Evolutionary conservation across 2,113 vertebrate genomes (phyloP).

Genomic region (Thomomys bottae): DNA sequence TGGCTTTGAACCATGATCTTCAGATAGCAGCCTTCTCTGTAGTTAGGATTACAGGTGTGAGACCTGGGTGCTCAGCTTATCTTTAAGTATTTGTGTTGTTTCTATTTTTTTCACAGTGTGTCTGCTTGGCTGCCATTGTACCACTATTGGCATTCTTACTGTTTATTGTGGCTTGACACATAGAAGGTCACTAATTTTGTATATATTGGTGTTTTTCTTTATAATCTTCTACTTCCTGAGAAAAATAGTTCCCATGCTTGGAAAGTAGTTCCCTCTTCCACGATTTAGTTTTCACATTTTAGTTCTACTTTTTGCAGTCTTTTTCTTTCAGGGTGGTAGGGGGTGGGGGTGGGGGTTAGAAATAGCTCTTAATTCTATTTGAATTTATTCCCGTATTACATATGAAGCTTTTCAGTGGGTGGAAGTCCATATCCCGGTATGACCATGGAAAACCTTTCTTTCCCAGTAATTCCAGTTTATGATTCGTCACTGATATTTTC

Average conservation of each 20-base stretch:
- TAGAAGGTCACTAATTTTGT: not conserved
- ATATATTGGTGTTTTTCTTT: not conserved
- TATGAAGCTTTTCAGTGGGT: not conserved
- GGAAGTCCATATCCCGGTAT: not conserved
- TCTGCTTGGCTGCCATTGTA: not conserved
- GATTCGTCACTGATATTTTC: not conserved
- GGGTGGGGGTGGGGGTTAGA: too few species aligned
- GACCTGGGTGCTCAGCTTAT: too few species aligned
- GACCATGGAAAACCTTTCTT: not conserved
- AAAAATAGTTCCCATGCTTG: not conserved
- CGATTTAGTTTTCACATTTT: not conserved
- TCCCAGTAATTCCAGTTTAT: not conserved
- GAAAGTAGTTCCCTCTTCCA: not conserved
- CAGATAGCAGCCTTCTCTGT: too few species aligned
- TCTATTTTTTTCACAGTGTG: not conserved
- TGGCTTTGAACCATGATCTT: too few species aligned
- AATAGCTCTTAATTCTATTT: slow-evolving; percentile 10
- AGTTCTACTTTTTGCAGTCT: not conserved
- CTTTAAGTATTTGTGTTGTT: not conserved
- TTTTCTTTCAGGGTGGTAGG: not conserved
- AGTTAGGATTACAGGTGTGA: too few species aligned
- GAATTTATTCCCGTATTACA: slow-evolving; percentile 30
- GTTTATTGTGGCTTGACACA: not conserved
- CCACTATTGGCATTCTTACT: not conserved
- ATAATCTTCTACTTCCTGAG: not conserved